Evolutionary conservation across 2,113 vertebrate species (phyloP), one percentile per base, ranked within the genome.

Genomic region (Dicaeum eximium): DNA sequence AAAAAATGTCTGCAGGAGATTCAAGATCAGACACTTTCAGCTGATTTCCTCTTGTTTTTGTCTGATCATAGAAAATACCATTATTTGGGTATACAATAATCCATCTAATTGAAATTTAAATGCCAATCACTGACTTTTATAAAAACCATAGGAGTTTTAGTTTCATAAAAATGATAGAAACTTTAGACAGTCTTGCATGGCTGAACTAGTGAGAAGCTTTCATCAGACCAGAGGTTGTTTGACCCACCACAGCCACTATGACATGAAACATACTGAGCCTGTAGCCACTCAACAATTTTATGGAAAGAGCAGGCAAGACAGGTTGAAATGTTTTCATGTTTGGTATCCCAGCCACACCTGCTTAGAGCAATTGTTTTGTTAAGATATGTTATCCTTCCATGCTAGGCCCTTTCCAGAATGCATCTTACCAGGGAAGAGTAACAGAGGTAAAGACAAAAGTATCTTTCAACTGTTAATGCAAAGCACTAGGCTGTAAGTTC

Each of bases 231-330:
- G 60, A 60, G 10, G 30, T 0, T 54, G 5, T 64, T 44, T 80
- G 23, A 60, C 14, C 3, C 44, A 30, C 22, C 0, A 1, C 30
- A 65, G n/a, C 33, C n/a, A 44, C 2, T 42, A 35, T 6, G 24
- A 71, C 35, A 56, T 4, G 6, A 80, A 72, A 87, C 2, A 4
- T 27, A 4, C 5, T 56, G 30, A 89, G 23, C 21, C 33, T 65
- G 23, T 30, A 69, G 60, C 20, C 38, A 69, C 15, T 27, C 17
- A 47, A 58, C 6, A 45, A 10, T 37, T 64, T 72, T n/a, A 30
- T 6, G 14, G 44, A 86, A 67, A 38, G 19, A 67, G 40, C 14
- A 27, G 40, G 30, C 5, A 60, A 86, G 37, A 51, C 25, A 65
- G 19, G 31, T 27, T 70, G 58, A 72, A 91, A 73, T 0, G 0